These are phyloP conservation scores for Phortica magna DNA, from an alignment of 2,888 invertebrate genomes.

Conservation along the genomic window DNA sequence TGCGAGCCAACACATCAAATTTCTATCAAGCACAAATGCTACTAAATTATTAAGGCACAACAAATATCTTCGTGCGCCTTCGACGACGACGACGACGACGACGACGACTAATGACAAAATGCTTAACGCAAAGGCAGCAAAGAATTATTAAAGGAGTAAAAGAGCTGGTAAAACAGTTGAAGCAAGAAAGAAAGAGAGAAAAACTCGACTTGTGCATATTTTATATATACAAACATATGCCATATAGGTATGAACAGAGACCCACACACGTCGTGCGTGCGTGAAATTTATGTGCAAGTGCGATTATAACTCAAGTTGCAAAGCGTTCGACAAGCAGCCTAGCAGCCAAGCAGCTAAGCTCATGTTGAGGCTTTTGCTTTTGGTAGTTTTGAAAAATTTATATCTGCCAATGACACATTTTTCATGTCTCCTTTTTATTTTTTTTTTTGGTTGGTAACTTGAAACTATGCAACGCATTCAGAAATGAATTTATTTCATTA, in stretches of 20 bases:
- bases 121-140: neutral
- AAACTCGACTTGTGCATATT: neutral
- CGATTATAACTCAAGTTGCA: slow-evolving; percentile 10
- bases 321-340: neutral
- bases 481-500: slow-evolving; percentile 70
- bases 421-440: slow-evolving; percentile 49
- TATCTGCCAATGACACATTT: slow-evolving; percentile 64
- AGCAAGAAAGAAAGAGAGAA: neutral
- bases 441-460: slow-evolving; percentile 58
- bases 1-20: too few relatives aligned
- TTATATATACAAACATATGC: too few relatives aligned
- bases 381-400: slow-evolving; percentile 31
- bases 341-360: neutral
- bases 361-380: neutral
- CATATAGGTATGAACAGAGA: too few relatives aligned
- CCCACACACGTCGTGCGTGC: slow-evolving; percentile 11
- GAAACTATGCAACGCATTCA: slow-evolving; percentile 48
- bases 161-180: neutral
- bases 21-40: neutral
- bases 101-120: slow-evolving; percentile 13
- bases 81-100: neutral
- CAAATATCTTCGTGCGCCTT: neutral
- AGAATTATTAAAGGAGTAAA: neutral
- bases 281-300: slow-evolving; percentile 15
- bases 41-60: neutral